Conservation (phyloP, 1,140 invertebrate genomes). For the Sarcophaga bullata region DNA sequence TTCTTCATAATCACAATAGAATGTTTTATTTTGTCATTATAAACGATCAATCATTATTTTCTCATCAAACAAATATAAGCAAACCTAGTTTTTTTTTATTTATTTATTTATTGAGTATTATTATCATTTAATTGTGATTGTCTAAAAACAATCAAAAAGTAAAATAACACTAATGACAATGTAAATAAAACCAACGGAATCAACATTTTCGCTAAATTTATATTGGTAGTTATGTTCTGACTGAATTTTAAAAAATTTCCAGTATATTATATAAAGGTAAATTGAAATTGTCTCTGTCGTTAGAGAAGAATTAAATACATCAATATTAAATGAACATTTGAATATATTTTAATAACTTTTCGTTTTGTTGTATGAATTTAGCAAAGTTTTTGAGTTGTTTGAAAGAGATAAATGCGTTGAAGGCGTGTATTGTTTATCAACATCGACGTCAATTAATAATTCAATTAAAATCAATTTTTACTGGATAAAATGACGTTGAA, state of each 20-base stretch:
- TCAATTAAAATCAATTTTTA: constrained; percentile 13
- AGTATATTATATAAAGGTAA: not conserved
- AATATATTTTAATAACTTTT: not conserved
- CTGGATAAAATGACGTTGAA: not conserved
- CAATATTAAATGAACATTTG: not conserved
- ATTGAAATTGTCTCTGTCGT: not conserved
- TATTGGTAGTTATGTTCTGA: not conserved
- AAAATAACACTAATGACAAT: constrained; percentile 15
- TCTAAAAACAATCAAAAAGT: constrained; percentile 1
- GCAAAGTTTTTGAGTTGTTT: not conserved
- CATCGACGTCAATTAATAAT: not conserved
- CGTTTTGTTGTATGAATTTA: not conserved
- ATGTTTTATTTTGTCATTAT: not conserved
- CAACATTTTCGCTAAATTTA: not conserved
- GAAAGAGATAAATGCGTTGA: not conserved
- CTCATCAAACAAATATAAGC: not conserved
- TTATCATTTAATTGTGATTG: constrained; percentile 12
- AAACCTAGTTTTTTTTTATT: not conserved
- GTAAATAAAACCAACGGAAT: constrained; percentile 1
- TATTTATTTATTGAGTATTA: constrained; percentile 17
- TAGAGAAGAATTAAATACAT: not conserved
- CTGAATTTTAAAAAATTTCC: not conserved
- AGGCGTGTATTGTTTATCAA: constrained; percentile 3
- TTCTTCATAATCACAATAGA: not conserved
- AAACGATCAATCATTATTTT: not conserved